A percentile compares a stretch with the other conserved stretches of the same genome.
These are phyloP conservation scores for Exocentrus adspersus DNA, from an alignment of 2,888 invertebrate genomes.

Conservation along the genomic window DNA sequence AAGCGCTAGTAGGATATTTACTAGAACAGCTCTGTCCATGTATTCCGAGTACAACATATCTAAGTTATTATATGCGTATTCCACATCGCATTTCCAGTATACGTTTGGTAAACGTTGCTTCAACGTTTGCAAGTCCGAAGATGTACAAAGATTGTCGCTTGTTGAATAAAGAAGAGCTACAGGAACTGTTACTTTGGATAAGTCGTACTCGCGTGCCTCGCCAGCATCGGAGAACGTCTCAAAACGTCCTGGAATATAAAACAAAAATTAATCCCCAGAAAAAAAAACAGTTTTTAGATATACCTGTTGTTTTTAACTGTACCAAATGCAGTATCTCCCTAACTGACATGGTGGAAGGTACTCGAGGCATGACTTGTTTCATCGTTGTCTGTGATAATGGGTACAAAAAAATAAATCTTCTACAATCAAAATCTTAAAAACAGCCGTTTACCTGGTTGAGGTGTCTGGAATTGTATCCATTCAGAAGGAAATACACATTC, in stretches of 20 bases:
- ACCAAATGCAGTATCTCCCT: slow-evolving; percentile 67
- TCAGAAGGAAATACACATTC: slow-evolving; percentile 73
- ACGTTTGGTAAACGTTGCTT: slow-evolving; percentile 60
- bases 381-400: slow-evolving; percentile 45
- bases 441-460: slow-evolving; percentile 68
- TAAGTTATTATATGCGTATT: slow-evolving; percentile 68
- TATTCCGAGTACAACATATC: slow-evolving; percentile 61
- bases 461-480: slow-evolving; percentile 70
- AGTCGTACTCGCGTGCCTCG: slow-evolving; percentile 62
- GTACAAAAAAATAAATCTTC: too few relatives aligned
- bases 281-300: slow-evolving; percentile 28
- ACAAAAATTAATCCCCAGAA: background rate
- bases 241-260: slow-evolving; percentile 59
- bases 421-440: too few relatives aligned
- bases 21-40: slow-evolving; percentile 2
- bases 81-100: slow-evolving; percentile 58
- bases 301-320: slow-evolving; percentile 63
- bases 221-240: slow-evolving; percentile 63
- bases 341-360: slow-evolving; percentile 65
- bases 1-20: slow-evolving; percentile 7
- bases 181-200: slow-evolving; percentile 64
- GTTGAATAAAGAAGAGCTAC: slow-evolving; percentile 67
- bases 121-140: slow-evolving; percentile 63
- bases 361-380: background rate
- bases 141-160: slow-evolving; percentile 66